phyloP scores from a whole-genome alignment of 2,888 invertebrate species.

The Halictus quadricinctus region DNA sequence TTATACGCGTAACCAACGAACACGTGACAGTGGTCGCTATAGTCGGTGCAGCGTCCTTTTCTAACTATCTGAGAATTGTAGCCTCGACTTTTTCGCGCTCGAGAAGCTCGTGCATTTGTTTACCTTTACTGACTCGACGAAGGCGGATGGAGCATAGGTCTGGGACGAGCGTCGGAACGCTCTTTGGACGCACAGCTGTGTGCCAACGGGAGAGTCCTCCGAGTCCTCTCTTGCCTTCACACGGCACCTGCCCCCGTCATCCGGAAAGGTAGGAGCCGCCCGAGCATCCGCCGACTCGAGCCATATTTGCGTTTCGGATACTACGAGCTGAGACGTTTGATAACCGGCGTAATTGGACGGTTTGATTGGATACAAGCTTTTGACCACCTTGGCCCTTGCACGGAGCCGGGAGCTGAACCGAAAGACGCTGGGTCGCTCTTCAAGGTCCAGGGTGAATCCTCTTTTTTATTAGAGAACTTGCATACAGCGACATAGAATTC shows the following conservation, averaged over 20 bases:
- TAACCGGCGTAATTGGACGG: constrained; percentile 5
- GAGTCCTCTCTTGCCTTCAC: constrained; percentile 1
- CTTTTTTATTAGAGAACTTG: no score
- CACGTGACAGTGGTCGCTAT: constrained; percentile 66
- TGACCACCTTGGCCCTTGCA: background rate
- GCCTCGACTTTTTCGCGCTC: no score
- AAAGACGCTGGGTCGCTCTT: no score
- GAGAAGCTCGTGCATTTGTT: background rate
- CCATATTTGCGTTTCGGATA: constrained; percentile 58
- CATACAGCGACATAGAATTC: no score
- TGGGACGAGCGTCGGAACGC: background rate
- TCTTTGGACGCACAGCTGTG: constrained; percentile 48
- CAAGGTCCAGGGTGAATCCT: no score
- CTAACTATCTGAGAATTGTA: background rate
- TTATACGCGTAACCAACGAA: constrained; percentile 73
- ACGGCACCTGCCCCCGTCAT: constrained; percentile 30
- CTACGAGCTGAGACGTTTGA: constrained; percentile 2
- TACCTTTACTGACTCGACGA: background rate
- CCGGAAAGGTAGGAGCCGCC: constrained; percentile 37
- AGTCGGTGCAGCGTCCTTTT: background rate
- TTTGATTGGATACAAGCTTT: background rate
- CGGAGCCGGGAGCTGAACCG: background rate
- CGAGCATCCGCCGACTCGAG: background rate
- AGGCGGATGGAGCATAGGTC: background rate
- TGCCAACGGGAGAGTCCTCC: background rate